These are phyloP conservation scores for Hymenopus coronatus DNA, from an alignment of 2,888 invertebrate species.

Conservation along the genomic window DNA sequence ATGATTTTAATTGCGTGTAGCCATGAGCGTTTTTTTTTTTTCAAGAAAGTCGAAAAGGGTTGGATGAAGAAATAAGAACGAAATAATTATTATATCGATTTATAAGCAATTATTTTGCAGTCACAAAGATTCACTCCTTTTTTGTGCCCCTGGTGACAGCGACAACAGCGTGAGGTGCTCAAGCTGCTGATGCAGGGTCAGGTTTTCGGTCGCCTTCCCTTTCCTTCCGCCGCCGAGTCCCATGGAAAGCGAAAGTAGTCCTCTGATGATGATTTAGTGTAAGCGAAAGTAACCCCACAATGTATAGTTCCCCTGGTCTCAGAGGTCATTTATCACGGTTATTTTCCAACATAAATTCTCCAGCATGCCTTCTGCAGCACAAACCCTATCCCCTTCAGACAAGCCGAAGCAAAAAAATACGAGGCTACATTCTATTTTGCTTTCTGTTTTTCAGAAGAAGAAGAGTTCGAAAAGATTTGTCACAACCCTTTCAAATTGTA, in stretches of 20 bases:
- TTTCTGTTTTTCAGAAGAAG: neutral
- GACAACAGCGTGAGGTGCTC: neutral
- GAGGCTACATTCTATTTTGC: neutral
- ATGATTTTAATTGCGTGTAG: too few relatives aligned
- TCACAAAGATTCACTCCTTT: neutral
- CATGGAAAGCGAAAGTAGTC: neutral
- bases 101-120: too few relatives aligned
- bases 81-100: too few relatives aligned
- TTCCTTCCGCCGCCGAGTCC: neutral
- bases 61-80: too few relatives aligned
- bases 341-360: neutral
- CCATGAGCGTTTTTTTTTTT: too few relatives aligned
- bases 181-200: neutral
- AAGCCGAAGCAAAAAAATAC: neutral
- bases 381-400: neutral
- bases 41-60: too few relatives aligned
- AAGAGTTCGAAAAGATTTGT: neutral
- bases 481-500: neutral
- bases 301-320: neutral
- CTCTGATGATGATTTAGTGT: neutral
- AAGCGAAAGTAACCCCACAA: conserved; percentile 2
- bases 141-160: neutral
- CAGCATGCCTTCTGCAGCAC: neutral
- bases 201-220: neutral
- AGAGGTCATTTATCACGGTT: neutral